Conservation (phyloP, 2,888 invertebrate species). For the Cryptus armator region DNA sequence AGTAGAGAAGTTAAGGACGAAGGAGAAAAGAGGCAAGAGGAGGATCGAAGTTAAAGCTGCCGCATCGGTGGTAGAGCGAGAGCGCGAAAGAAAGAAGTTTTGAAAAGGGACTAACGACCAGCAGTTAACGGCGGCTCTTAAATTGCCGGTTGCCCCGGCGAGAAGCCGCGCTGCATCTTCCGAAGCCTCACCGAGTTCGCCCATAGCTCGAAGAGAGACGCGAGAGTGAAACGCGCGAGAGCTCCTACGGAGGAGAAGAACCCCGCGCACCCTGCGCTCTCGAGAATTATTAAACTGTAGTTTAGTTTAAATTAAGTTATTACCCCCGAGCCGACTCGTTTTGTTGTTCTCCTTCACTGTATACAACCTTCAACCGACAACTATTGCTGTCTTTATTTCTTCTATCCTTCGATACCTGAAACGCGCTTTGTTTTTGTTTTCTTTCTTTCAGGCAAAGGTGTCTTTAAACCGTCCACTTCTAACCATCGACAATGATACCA, state of each 20-base stretch:
- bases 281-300: constrained; percentile 85
- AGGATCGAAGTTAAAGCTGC: constrained; percentile 59
- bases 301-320: constrained; percentile 86
- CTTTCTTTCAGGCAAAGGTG: not conserved
- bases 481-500: constrained; percentile 3
- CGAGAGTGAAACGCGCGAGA: constrained; percentile 38
- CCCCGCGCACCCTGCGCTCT: constrained; percentile 77
- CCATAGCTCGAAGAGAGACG: constrained; percentile 12
- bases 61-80: constrained; percentile 64
- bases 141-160: constrained; percentile 84
- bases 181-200: constrained; percentile 34
- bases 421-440: not conserved
- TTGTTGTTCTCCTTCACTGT: constrained; percentile 77
- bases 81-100: constrained; percentile 83
- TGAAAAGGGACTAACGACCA: constrained; percentile 86
- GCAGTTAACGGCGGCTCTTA: constrained; percentile 86
- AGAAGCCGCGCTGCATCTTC: constrained; percentile 72
- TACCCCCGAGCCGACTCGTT: constrained; percentile 82
- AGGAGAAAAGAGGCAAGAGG: constrained; percentile 45
- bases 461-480: not conserved
- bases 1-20: constrained; percentile 33
- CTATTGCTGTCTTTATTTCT: constrained; percentile 46
- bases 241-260: constrained; percentile 34
- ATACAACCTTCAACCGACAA: constrained; percentile 40
- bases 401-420: constrained; percentile 28